phyloP scores from a whole-genome alignment of 2,797 vertebrate species.

The Lepilemur septentrionalis region DNA sequence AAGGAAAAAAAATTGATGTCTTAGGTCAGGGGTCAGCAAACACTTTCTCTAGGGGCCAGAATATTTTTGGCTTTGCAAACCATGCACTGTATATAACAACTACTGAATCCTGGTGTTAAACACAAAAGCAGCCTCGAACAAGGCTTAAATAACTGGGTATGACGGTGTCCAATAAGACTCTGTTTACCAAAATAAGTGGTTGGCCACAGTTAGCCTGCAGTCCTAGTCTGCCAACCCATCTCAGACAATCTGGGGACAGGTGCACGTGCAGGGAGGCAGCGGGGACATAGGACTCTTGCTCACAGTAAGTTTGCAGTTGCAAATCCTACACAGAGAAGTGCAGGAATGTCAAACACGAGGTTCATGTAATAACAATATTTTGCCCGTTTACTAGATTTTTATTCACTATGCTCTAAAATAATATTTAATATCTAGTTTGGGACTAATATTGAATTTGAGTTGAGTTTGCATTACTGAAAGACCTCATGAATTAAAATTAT shows the following conservation, averaged over 20 bases:
- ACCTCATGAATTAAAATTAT: constrained; percentile 10
- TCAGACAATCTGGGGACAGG: not conserved
- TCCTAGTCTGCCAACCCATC: not conserved
- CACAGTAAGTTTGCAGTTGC: not conserved
- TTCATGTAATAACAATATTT: not conserved
- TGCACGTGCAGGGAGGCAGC: accelerated
- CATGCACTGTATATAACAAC: not conserved
- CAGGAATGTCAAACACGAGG: not conserved
- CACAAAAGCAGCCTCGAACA: not conserved
- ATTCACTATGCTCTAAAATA: not conserved
- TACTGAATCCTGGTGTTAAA: not conserved
- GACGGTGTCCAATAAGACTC: not conserved
- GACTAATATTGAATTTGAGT: not conserved
- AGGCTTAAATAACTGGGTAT: not conserved
- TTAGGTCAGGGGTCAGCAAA: not conserved
- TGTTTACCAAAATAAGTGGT: not conserved
- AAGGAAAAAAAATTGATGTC: not conserved
- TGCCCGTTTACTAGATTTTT: not conserved
- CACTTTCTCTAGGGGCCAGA: not conserved
- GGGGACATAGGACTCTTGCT: not conserved
- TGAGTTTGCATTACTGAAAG: constrained; percentile 17
- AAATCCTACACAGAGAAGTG: not conserved
- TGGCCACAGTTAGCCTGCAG: not conserved
- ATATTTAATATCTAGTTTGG: not conserved
- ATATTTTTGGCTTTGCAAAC: not conserved